Evolutionary conservation across 2,113 vertebrate species (phyloP), one percentile per base, ranked within the genome.

Genomic region (Ameiurus melas): DNA sequence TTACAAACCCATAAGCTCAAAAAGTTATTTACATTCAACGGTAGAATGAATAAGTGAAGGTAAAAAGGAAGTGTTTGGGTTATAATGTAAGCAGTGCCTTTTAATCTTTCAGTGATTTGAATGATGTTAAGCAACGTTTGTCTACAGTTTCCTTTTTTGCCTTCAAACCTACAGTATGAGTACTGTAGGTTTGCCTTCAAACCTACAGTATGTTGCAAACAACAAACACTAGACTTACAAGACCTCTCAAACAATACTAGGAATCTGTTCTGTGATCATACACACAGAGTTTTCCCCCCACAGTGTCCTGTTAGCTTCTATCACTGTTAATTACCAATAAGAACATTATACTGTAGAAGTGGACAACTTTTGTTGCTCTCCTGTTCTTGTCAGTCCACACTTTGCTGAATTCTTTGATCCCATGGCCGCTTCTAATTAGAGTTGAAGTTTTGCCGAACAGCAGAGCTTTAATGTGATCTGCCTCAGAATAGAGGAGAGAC

Each of bases 391-490:
- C 53, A 55, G 25, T 85, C 83, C 22, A 47, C 62, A 64, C 47
- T 83, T 71, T 30, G 60, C n/a, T 57, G 55, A 12, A 39, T 66
- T 39, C 53, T 86, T 78, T 53, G 33, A 83, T 80, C 30, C 43
- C 33, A n/a, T 27, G 47, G 19, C 1, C 10, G 2, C 30, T 25
- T 68, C 83, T 89, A 85, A 90, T 90, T 84, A 85, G 85, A 85
- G 36, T 80, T 89, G 80, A 86, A 89, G 87, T 85, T 84, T 19
- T 60, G 1, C 43, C 30, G 73, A 71, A 84, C 70, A 89, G 84
- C 60, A 80, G 73, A 66, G 22, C 36, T 73, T 86, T 66, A 57
- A 25, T 86, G 30, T 66, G 20, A 57, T 58, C 53, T 30, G 78
- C 14, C n/a, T 80, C n/a, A 79, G 27, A 80, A 33, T n/a, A 55